Evolutionary conservation across 2,113 vertebrate genomes (phyloP), one percentile per base, ranked within the genome.

Genomic region (Drymodes brunneopygia): DNA sequence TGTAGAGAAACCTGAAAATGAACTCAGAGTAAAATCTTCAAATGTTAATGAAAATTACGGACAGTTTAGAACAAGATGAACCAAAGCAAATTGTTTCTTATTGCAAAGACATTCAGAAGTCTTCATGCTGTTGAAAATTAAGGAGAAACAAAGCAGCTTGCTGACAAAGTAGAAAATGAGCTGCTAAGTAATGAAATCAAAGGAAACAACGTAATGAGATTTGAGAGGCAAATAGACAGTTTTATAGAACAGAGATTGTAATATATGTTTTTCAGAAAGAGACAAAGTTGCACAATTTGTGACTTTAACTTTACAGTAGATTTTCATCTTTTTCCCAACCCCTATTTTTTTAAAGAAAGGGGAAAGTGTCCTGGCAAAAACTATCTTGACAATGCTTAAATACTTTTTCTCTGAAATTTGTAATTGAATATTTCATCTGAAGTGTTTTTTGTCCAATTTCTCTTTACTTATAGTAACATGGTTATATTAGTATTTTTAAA

Each of bases 131-230:
- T 29, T 86, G 81, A 85, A 87, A 87, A 96, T 61, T 64, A 67
- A 69, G 44, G n/a, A 67, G 70, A 93, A 88, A 94, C 60, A 93
- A 92, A 88, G 86, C 61, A 94, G 73, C 38, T 94, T 96, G 89
- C 92, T 93, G 82, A 92, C 60, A 1, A 82, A 94, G 85, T 92
- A 51, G 71, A 95, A 96, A 94, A 92, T 83, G 29, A 93, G 24
- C 93, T 94, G 88, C 74, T 79, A 81, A 90, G 74, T 74, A 81
- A 60, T 86, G 67, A 51, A 83, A 93, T 93, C 85, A 94, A 81
- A 93, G 72, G 78, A 90, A 95, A 71, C 85, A 93, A 65, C 51
- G 90, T 95, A 90, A 83, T 83, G 79, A 91, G 81, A 95, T 96
- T 96, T 93, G 94, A 67, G 60, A 95, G 82, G 64, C 79, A 95